Base-by-base conservation (phyloP, 2,888 invertebrate genomes). In the Tenthredo mesomela region DNA sequence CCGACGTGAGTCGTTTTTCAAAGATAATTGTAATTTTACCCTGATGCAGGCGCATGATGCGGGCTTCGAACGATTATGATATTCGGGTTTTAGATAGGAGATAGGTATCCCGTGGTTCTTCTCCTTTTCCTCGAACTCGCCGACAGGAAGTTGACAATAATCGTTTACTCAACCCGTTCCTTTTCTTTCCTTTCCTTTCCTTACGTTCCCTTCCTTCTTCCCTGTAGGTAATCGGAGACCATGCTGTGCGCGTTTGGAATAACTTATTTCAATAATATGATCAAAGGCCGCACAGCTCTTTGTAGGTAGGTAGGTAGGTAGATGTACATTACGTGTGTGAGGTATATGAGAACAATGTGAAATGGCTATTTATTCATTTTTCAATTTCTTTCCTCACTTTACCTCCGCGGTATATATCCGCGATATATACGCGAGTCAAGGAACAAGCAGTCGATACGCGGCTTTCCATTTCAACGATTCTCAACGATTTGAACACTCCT, bases 381-480 rank as follows among this genome's bases (percentile, higher is more conserved):
- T 84, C 87, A 15, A 12, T 85, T 83, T 70, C 54, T 86, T 84
- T 65, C 73, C 75, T 82, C 80, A 37, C 50, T 86, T 70, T 65
- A 25, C 33, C 33, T 33, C 29, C 29, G 29, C n/a, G n/a, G 2
- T 2, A 1, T 33, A 33, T 65, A 58, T 86, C 86, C 67, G 84
- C 86, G 85, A n/a, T 54, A 7, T 54, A 7, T n/a, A 54, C 12
- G n/a, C 54, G 54, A 54, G 6, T 5, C 18, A 4, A 18, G 50
- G 4, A 50, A 50, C 50, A 5, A 4, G 5, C 50, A 18, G 54
- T 54, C 54, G 54, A 54, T 54, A 54, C 54, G 85, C 61, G 82
- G 85, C 71, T 80, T 86, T 80, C 84, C 83, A 87, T 87, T 87
- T 87, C 87, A 90, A 7, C 67, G 67, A 67, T 25, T 33, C 67